Conservation (phyloP, 2,113 vertebrate species). For the Percopsis transmontana region DNA sequence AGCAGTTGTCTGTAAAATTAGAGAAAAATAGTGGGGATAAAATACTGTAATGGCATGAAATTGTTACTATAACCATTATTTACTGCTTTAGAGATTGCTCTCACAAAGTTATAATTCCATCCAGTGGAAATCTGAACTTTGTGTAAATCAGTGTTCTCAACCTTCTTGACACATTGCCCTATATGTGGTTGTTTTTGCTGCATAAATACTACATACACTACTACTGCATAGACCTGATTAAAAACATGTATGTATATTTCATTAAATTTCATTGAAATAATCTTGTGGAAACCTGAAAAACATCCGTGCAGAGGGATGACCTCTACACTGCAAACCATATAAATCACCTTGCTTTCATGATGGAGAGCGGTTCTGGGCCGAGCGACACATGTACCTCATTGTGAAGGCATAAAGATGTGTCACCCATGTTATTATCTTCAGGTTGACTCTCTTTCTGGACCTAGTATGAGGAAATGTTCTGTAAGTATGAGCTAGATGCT, state of each 20-base stretch:
- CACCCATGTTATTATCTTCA: slow-evolving; percentile 34
- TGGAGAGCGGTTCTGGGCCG: slow-evolving; percentile 76
- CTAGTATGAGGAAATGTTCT: slow-evolving; percentile 33
- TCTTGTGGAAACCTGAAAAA: no score
- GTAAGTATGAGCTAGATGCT: no score
- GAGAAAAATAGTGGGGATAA: slow-evolving; percentile 5
- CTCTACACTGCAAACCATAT: neutral
- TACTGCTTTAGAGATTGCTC: neutral
- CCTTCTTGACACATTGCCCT: no score
- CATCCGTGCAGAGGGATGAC: neutral
- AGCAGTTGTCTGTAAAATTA: slow-evolving; percentile 83
- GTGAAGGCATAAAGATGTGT: slow-evolving; percentile 46
- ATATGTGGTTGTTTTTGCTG: no score
- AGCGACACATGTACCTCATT: slow-evolving; percentile 31
- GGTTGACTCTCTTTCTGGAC: slow-evolving; percentile 40
- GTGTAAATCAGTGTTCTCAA: no score
- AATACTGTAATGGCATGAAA: neutral
- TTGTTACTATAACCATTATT: no score
- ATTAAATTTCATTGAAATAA: no score
- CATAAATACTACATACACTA: no score
- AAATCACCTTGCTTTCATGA: slow-evolving; percentile 87
- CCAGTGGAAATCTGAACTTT: neutral
- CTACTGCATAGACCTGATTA: no score
- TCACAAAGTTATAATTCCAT: neutral
- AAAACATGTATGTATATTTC: no score